Base-by-base conservation (phyloP, 2,797 vertebrate genomes). In the Alca torda region DNA sequence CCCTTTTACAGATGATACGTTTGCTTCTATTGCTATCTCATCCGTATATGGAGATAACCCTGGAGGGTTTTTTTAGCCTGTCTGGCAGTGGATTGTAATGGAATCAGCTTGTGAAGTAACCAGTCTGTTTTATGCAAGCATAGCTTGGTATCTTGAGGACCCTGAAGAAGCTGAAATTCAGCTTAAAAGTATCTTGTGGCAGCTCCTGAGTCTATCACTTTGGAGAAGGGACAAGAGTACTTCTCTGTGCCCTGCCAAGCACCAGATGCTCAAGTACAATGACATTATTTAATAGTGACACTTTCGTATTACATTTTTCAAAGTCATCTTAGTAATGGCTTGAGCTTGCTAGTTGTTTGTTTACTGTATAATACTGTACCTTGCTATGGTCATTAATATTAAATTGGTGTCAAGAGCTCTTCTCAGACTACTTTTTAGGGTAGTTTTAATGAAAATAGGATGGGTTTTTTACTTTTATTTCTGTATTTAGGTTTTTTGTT, bases 371-470 rank as follows among this genome's bases (percentile, higher is more conserved):
- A 91, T 60, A 92, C 61, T 72, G 84, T 94, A 96, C 94, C 93
- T 97, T 95, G 94, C 91, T 93, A 59, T 73, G 85, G 89, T 88
- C 35, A 5, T 91, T 95, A 95, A 96, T 95, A 96, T 84, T 81
- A 76, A 83, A 35, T 61, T 72, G 74, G 59, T 80, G 88, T 96
- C 92, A 82, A 82, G 82, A 73, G 61, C 85, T 89, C 93, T 84
- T 95, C 73, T 21, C 65, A 91, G 35, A 87, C 92, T 88, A 84
- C 93, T 39, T 96, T 94, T 77, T 45, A 94, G 94, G 92, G 85
- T 96, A 96, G 78, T 93, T 84, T 90, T 81, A 94, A 88, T 79
- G 78, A 87, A 81, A 88, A 53, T 90, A 95, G 92, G 80, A 57
- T 79, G 65, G 61, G 19, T 16, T 95, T 91, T 91, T 92, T 78